phyloP scores from a whole-genome alignment of 2,113 vertebrate species.

The Loxodonta africana region DNA sequence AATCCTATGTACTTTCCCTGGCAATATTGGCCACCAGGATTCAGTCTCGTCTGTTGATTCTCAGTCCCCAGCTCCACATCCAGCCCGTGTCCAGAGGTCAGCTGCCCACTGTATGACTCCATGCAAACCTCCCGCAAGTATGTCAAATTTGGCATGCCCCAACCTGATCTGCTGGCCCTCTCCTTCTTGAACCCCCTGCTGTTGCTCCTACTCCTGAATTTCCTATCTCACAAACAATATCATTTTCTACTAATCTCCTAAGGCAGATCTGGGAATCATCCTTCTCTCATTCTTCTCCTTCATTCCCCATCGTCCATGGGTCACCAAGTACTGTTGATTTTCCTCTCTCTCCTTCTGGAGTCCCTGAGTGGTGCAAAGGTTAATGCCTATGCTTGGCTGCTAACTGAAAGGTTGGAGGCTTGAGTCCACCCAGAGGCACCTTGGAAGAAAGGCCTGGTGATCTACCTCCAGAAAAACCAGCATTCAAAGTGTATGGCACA shows the following conservation, averaged over 20 bases:
- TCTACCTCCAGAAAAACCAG: background rate
- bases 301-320: fast-evolving
- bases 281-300: background rate
- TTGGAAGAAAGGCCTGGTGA: background rate
- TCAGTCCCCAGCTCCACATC: fast-evolving
- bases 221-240: background rate
- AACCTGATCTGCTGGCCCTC: background rate
- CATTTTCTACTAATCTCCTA: background rate
- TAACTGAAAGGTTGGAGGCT: background rate
- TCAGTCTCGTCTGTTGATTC: fast-evolving
- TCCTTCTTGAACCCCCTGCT: background rate
- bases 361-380: too few relatives aligned
- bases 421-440: background rate
- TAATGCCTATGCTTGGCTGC: background rate
- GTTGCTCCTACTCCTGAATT: background rate
- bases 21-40: fast-evolving
- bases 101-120: fast-evolving
- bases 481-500: too few relatives aligned
- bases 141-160: background rate
- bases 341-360: background rate
- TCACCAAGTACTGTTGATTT: background rate
- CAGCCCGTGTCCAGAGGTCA: background rate
- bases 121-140: background rate
- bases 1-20: background rate
- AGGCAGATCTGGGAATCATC: background rate